Percentiles rank a stretch among this genome's conserved stretches.
These are phyloP conservation scores for Meloidogyne floridensis DNA, from an alignment of 1,140 invertebrate species.

Conservation along the genomic window DNA sequence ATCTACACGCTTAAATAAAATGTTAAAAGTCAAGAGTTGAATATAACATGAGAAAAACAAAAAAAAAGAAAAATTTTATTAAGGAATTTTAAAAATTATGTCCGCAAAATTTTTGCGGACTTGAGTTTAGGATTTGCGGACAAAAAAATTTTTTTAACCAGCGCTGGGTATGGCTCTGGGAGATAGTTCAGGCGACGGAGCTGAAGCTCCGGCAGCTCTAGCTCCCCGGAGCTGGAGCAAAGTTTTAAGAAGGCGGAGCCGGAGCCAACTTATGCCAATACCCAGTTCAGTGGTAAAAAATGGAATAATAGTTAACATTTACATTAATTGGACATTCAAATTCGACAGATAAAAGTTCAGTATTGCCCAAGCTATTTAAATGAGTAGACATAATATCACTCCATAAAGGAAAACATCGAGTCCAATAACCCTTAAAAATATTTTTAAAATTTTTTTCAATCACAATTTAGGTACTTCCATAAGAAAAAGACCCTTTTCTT, in stretches of 20 bases:
- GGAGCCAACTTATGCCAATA: no score
- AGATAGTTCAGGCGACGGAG: no score
- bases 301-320: not conserved
- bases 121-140: no score
- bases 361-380: slow-evolving; percentile 8
- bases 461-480: slow-evolving; percentile 35
- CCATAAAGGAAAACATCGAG: slow-evolving; percentile 37
- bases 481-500: slow-evolving; percentile 38
- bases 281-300: no score
- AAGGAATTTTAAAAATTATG: not conserved
- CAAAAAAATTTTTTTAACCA: no score
- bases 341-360: slow-evolving; percentile 17
- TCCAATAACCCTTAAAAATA: slow-evolving; percentile 40
- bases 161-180: no score
- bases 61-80: no score
- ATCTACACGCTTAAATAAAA: slow-evolving; percentile 26
- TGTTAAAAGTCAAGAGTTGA: no score
- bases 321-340: slow-evolving; percentile 36
- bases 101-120: not conserved
- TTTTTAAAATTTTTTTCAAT: not conserved
- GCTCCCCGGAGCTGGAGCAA: no score
- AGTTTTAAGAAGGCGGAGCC: no score
- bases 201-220: no score
- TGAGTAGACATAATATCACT: slow-evolving; percentile 2
- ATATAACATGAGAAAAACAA: no score